Conservation (phyloP, 2,113 vertebrate species). For the Bombycilla garrulus region DNA sequence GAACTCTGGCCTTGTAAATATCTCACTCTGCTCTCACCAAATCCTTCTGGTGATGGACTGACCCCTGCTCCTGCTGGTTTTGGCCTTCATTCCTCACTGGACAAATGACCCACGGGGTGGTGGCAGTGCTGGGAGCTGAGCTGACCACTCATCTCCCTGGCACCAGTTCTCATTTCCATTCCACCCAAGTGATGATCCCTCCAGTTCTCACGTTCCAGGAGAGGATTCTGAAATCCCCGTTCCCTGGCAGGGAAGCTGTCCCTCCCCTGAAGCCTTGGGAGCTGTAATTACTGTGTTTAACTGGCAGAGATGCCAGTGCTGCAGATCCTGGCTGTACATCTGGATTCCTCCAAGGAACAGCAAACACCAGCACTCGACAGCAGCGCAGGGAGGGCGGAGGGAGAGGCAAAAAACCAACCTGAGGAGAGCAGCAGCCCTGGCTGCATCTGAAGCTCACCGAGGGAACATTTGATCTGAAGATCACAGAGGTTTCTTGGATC, state of each 20-base stretch:
- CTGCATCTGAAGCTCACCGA: not conserved
- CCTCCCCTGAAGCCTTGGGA: not conserved
- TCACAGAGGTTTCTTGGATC: not conserved
- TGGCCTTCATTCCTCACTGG: not conserved
- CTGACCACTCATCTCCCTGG: not conserved
- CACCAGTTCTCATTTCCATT: not conserved
- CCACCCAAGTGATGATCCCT: not conserved
- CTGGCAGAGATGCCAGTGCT: not conserved
- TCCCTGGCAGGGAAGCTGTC: not conserved
- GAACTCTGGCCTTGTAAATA: not conserved
- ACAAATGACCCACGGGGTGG: not conserved
- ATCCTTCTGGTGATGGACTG: accelerated
- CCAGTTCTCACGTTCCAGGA: not conserved
- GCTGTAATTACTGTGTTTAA: not conserved
- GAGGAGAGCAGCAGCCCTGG: not conserved
- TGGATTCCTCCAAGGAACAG: not conserved
- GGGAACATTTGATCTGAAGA: not conserved
- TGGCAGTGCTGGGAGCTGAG: not conserved
- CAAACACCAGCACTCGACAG: not conserved
- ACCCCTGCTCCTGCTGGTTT: not conserved
- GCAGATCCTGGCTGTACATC: not conserved
- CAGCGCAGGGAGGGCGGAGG: not conserved
- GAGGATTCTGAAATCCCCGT: not conserved
- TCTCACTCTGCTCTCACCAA: not conserved
- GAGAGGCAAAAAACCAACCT: not conserved